Conservation (phyloP, 2,797 vertebrate species). For the Mastacembelus armatus region DNA sequence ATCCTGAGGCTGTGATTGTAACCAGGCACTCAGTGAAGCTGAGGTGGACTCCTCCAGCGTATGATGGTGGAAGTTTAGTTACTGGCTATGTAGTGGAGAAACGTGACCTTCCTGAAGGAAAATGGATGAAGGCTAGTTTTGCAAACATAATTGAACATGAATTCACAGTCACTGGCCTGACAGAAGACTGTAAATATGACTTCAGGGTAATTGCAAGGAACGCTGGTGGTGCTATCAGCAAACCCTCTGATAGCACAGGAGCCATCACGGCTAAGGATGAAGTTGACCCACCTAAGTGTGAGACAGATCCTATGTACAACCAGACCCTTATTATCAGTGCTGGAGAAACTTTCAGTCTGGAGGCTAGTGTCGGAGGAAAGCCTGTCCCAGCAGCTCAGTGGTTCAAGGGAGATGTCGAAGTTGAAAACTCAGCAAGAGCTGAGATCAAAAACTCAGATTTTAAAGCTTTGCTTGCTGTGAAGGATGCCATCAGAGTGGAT, state of each 20-base stretch:
- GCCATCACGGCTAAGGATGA: constrained; percentile 97
- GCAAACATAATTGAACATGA: constrained; percentile 93
- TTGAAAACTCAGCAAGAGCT: constrained; percentile 93
- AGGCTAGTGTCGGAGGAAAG: constrained; percentile 94
- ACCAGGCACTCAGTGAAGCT: constrained; percentile 94
- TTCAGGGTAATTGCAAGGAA: constrained; percentile 98
- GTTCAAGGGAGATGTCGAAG: constrained; percentile 93
- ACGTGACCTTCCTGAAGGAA: constrained; percentile 95
- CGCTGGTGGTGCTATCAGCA: constrained; percentile 94
- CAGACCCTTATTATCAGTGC: constrained; percentile 94
- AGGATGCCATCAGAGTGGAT: constrained; percentile 96
- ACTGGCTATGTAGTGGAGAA: constrained; percentile 98
- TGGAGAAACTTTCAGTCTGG: constrained; percentile 94
- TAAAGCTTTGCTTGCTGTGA: constrained; percentile 92
- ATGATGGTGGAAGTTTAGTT: constrained; percentile 95
- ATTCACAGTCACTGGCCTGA: constrained; percentile 93
- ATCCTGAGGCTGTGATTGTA: constrained; percentile 92
- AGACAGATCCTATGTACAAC: constrained; percentile 94
- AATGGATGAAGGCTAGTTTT: constrained; percentile 99
- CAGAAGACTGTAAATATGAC: constrained; percentile 95
- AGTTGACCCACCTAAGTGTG: constrained; percentile 93
- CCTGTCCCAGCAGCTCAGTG: constrained; percentile 94
- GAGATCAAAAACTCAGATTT: constrained; percentile 97
- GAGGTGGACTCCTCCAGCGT: constrained; percentile 92
- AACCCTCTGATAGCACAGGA: constrained; percentile 95